A percentile compares a stretch with the other conserved stretches of the same genome.
These are phyloP conservation scores for Daboia siamensis DNA, from an alignment of 2,113 vertebrate genomes.

Conservation along the genomic window DNA sequence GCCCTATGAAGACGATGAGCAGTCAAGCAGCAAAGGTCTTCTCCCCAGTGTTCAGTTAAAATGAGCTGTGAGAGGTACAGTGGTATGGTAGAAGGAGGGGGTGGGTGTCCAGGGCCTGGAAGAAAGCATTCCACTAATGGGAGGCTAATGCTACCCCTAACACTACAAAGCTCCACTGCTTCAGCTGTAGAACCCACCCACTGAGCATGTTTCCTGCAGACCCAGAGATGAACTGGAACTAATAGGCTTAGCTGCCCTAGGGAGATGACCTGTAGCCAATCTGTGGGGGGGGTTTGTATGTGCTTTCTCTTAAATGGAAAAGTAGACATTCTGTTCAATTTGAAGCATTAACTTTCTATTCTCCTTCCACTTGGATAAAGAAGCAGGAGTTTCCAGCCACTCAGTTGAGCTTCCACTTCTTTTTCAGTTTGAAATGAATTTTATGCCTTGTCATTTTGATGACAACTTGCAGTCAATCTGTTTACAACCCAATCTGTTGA, in stretches of 20 bases:
- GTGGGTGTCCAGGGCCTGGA: neutral
- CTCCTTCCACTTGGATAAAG: neutral
- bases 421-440: neutral
- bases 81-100: neutral
- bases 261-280: neutral
- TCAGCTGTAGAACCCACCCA: neutral
- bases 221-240: neutral
- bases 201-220: neutral
- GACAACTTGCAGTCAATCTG: neutral
- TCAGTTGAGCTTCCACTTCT: neutral
- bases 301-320: neutral
- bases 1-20: neutral
- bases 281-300: neutral
- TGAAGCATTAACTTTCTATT: neutral
- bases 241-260: neutral
- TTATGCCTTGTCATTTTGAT: neutral
- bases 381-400: neutral
- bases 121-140: neutral
- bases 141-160: neutral
- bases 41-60: neutral
- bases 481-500: slow-evolving; percentile 3
- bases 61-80: neutral
- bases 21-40: neutral
- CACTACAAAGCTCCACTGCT: neutral
- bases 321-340: neutral